These are phyloP conservation scores for Encarsia formosa DNA, from an alignment of 2,888 invertebrate genomes.

Conservation along the genomic window DNA sequence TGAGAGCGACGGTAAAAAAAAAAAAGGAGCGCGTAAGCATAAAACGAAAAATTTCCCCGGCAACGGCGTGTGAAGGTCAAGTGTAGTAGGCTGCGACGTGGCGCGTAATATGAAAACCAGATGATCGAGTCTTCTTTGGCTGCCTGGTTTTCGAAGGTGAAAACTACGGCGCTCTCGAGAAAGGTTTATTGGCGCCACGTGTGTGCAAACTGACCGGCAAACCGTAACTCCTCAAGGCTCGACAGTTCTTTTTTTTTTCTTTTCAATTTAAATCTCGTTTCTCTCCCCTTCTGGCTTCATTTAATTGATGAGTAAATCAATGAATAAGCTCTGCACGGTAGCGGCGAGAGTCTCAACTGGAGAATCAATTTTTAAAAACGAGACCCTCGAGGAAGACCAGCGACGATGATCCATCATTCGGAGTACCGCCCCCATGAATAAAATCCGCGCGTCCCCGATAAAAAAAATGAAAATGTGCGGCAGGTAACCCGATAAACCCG, in stretches of 20 bases:
- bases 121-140: conserved; percentile 3
- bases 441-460: too few species aligned
- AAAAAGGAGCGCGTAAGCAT: conserved; percentile 3
- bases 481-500: too few species aligned
- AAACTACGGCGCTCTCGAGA: conserved; percentile 15
- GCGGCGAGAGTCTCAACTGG: too few species aligned
- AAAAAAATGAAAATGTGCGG: too few species aligned
- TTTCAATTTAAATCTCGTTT: neutral
- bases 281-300: too few species aligned
- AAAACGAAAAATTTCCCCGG: conserved; percentile 1
- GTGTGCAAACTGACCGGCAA: neutral
- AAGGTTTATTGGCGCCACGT: conserved; percentile 15
- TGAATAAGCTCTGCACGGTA: too few species aligned
- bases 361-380: too few species aligned
- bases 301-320: too few species aligned
- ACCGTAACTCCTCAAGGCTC: conserved; percentile 1
- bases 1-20: conserved; percentile 3
- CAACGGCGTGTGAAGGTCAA: conserved; percentile 6
- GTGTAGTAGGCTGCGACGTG: neutral
- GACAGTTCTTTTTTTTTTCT: conserved; percentile 3
- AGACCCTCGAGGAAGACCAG: too few species aligned
- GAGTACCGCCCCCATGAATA: too few species aligned
- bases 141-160: conserved; percentile 16
- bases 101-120: conserved; percentile 3
- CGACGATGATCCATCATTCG: too few species aligned